These are phyloP conservation scores for Diplazon laetatorius DNA, from an alignment of 2,888 invertebrate species.

Conservation along the genomic window DNA sequence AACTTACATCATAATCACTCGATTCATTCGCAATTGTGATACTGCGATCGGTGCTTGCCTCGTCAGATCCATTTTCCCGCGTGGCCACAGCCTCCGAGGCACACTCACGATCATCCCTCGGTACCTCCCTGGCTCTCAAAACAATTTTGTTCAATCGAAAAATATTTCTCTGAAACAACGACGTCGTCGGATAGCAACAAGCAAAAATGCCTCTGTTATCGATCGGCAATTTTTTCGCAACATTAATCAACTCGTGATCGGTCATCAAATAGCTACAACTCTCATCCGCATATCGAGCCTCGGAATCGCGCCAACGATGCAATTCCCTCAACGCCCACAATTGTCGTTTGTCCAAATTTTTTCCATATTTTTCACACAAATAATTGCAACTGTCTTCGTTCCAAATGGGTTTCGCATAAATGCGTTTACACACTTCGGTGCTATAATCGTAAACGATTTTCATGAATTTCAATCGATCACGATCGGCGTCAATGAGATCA, in stretches of 20 bases:
- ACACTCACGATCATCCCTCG: no score
- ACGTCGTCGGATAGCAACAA: constrained; percentile 96
- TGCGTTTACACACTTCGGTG: constrained; percentile 89
- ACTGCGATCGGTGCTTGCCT: no score
- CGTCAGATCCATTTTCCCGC: no score
- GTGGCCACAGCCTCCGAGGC: no score
- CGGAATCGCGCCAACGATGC: constrained; percentile 93
- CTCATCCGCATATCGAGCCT: constrained; percentile 95
- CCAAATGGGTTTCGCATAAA: constrained; percentile 90
- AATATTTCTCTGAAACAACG: constrained; percentile 86
- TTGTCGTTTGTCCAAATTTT: constrained; percentile 93
- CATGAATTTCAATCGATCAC: constrained; percentile 87
- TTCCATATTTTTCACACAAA: constrained; percentile 90
- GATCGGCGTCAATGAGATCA: constrained; percentile 87
- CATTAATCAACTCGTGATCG: constrained; percentile 96
- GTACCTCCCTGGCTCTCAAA: no score
- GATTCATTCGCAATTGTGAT: no score
- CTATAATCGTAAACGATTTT: constrained; percentile 89
- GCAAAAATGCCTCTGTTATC: constrained; percentile 97
- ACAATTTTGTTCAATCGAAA: constrained; percentile 86
- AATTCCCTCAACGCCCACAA: constrained; percentile 91
- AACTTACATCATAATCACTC: no score
- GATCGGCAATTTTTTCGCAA: constrained; percentile 93
- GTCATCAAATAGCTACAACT: constrained; percentile 96
- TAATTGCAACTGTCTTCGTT: constrained; percentile 88